phyloP scores from a whole-genome alignment of 23 tunicate species.

The Clavelina lepadiformis region DNA sequence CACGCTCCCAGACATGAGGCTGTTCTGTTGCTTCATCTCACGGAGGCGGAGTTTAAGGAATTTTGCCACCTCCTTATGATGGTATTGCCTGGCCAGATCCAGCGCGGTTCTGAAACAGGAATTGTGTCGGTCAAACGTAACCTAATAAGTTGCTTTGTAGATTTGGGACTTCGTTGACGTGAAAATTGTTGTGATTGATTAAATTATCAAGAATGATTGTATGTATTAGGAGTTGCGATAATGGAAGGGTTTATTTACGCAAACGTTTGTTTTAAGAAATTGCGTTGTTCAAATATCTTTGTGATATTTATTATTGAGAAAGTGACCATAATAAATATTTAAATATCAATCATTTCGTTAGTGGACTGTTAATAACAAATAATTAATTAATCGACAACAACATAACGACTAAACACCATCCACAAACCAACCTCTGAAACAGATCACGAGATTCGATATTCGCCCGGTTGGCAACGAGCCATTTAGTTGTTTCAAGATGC shows the following conservation, averaged over 20 bases:
- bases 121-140: too few relatives aligned
- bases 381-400: neutral
- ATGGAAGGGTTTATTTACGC: too few relatives aligned
- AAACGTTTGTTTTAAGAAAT: too few relatives aligned
- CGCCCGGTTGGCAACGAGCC: slow-evolving; percentile 62
- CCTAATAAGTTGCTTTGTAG: too few relatives aligned
- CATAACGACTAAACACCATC: neutral
- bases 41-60: slow-evolving; percentile 28
- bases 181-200: too few relatives aligned
- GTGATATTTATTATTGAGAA: too few relatives aligned
- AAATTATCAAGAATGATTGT: too few relatives aligned
- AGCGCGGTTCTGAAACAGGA: slow-evolving; percentile 59
- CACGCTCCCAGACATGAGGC: slow-evolving; percentile 29
- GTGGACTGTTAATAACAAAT: neutral
- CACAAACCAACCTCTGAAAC: slow-evolving; percentile 24
- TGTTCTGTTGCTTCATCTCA: slow-evolving; percentile 12
- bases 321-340: too few relatives aligned
- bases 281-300: too few relatives aligned
- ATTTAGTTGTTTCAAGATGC: slow-evolving; percentile 51
- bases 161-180: too few relatives aligned
- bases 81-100: slow-evolving; percentile 72
- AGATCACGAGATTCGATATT: slow-evolving; percentile 27
- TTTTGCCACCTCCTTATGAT: slow-evolving; percentile 38
- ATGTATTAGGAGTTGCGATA: too few relatives aligned
- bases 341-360: too few relatives aligned